Conservation (phyloP, 2,888 invertebrate species). For the Chydorus sphaericus region DNA sequence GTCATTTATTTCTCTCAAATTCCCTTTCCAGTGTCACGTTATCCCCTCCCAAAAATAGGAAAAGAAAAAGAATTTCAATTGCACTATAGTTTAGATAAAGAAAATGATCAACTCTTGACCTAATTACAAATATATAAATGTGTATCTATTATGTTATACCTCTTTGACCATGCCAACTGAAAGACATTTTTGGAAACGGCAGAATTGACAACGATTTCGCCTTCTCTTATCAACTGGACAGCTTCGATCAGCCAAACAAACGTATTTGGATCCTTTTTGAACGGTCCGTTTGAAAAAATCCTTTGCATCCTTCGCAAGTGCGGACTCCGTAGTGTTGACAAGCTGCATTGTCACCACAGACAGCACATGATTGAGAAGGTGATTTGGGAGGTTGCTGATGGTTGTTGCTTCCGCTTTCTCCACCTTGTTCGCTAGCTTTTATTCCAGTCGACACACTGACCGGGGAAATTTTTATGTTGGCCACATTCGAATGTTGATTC, state of each 20-base stretch:
- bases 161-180: slow-evolving; percentile 98
- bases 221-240: slow-evolving; percentile 96
- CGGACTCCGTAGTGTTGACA: slow-evolving; percentile 97
- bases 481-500: too few species aligned
- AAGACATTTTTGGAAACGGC: slow-evolving; percentile 96
- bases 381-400: slow-evolving; percentile 21
- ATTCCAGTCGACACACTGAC: too few species aligned
- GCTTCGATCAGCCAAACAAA: slow-evolving; percentile 88
- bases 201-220: slow-evolving; percentile 94
- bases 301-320: slow-evolving; percentile 97
- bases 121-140: too few species aligned
- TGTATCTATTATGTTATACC: too few species aligned
- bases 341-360: slow-evolving; percentile 95
- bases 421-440: too few species aligned
- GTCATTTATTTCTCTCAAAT: too few species aligned
- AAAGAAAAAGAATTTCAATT: too few species aligned
- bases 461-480: too few species aligned
- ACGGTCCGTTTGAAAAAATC: slow-evolving; percentile 69
- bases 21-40: too few species aligned
- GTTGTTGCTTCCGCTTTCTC: background rate
- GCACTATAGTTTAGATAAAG: too few species aligned
- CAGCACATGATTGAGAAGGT: slow-evolving; percentile 65
- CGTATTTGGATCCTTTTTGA: slow-evolving; percentile 96
- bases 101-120: too few species aligned
- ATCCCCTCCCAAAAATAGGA: too few species aligned